Conservation (phyloP, 2,797 vertebrate species). For the Fistularia tabacaria region DNA sequence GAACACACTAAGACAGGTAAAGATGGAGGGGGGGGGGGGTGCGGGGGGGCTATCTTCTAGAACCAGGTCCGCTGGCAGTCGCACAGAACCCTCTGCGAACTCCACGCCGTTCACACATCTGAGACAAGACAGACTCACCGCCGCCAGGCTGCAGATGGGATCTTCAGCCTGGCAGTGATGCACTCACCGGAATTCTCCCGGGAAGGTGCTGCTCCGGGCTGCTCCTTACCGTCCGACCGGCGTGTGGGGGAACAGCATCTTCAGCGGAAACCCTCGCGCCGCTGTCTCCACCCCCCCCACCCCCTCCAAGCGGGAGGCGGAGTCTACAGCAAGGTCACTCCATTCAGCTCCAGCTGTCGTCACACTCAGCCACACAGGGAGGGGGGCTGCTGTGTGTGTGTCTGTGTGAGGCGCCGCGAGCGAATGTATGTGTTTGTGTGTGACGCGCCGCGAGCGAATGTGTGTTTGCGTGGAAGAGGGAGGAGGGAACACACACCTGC, state of each 20-base stretch:
- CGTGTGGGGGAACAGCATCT: conserved; percentile 41
- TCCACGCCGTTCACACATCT: too few species aligned
- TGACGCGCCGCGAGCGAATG: conserved; percentile 14
- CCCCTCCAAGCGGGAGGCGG: conserved; percentile 53
- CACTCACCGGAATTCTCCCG: too few species aligned
- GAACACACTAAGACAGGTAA: too few species aligned
- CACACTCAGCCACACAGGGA: conserved; percentile 50
- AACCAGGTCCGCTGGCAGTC: too few species aligned
- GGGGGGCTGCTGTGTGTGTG: conserved; percentile 11
- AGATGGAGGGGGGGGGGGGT: too few species aligned
- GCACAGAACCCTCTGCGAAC: too few species aligned
- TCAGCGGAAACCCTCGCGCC: conserved; percentile 49
- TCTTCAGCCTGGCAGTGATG: too few species aligned
- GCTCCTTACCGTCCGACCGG: background rate
- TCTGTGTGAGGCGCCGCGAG: conserved; percentile 15
- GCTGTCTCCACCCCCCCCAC: conserved; percentile 36
- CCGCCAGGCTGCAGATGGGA: too few species aligned
- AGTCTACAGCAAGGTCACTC: conserved; percentile 65
- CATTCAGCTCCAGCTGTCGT: conserved; percentile 67
- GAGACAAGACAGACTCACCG: too few species aligned
- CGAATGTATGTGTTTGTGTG: background rate
- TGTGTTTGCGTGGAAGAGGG: background rate
- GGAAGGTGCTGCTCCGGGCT: too few species aligned
- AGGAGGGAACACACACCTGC: background rate
- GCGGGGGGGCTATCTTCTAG: too few species aligned